These are phyloP conservation scores for Apteryx mantelli DNA, from an alignment of 2,113 vertebrate genomes.

Conservation along the genomic window DNA sequence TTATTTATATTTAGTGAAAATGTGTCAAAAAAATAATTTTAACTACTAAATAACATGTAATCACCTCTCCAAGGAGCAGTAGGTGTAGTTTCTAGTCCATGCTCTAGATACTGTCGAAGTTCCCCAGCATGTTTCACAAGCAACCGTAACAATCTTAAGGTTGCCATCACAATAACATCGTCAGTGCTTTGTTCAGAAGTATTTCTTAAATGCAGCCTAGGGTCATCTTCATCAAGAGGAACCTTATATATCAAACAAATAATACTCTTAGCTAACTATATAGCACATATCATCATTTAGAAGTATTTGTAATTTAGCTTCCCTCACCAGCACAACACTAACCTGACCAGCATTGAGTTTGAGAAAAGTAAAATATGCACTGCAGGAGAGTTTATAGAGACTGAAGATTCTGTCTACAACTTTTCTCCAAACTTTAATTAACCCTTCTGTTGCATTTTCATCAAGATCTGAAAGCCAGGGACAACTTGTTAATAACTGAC, in stretches of 20 bases:
- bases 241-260: conserved; percentile 73
- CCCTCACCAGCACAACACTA: not conserved
- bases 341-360: conserved; percentile 96
- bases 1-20: not conserved
- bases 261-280: not conserved
- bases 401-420: conserved; percentile 98
- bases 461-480: conserved; percentile 93
- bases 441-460: conserved; percentile 89
- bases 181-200: conserved; percentile 94
- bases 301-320: not conserved
- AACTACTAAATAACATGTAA: not conserved
- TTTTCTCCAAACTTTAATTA: conserved; percentile 93
- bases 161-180: conserved; percentile 98
- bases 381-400: conserved; percentile 94
- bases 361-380: conserved; percentile 97
- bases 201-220: conserved; percentile 83
- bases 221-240: conserved; percentile 91
- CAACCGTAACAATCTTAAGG: conserved; percentile 88
- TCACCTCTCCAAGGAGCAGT: conserved; percentile 97
- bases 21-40: not conserved
- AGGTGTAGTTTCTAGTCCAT: conserved; percentile 94
- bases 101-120: conserved; percentile 92
- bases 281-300: not conserved
- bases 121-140: conserved; percentile 97
- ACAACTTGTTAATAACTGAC: conserved; percentile 89